A percentile compares a stretch with the other conserved stretches of the same genome.
Conservation (phyloP, 1,140 invertebrate species). For the Cydia strobilella region DNA sequence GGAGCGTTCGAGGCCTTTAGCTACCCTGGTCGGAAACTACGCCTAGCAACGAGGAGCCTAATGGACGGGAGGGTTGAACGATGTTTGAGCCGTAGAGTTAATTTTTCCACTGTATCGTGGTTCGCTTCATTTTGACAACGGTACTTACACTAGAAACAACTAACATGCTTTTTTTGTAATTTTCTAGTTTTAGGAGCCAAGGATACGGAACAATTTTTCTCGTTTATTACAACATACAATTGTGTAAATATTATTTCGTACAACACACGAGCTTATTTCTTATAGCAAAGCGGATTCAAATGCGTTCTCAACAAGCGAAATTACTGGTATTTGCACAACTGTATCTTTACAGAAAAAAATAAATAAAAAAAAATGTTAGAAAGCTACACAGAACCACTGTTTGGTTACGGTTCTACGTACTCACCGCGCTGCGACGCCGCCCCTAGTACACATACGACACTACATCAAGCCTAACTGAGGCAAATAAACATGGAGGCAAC, state of each 20-base stretch:
- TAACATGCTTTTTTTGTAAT: constrained; percentile 65
- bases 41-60: constrained; percentile 56
- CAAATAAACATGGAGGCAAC: constrained; percentile 73
- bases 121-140: constrained; percentile 49
- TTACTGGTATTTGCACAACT: constrained; percentile 58
- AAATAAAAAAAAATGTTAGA: constrained; percentile 46
- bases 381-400: constrained; percentile 62
- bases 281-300: constrained; percentile 10
- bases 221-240: constrained; percentile 48
- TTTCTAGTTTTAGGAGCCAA: constrained; percentile 63
- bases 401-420: constrained; percentile 42
- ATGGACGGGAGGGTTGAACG: neutral
- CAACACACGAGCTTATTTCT: neutral
- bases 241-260: constrained; percentile 51
- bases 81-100: neutral
- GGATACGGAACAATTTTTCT: constrained; percentile 55
- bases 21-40: constrained; percentile 61
- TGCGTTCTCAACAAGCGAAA: constrained; percentile 8
- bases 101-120: constrained; percentile 59
- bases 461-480: constrained; percentile 76
- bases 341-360: constrained; percentile 44
- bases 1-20: constrained; percentile 55
- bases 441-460: constrained; percentile 54
- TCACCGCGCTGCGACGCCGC: constrained; percentile 42
- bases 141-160: constrained; percentile 55